Percentiles rank a stretch among this genome's conserved stretches.
Conservation (phyloP, 2,113 vertebrate genomes). For the Antechinus flavipes region DNA sequence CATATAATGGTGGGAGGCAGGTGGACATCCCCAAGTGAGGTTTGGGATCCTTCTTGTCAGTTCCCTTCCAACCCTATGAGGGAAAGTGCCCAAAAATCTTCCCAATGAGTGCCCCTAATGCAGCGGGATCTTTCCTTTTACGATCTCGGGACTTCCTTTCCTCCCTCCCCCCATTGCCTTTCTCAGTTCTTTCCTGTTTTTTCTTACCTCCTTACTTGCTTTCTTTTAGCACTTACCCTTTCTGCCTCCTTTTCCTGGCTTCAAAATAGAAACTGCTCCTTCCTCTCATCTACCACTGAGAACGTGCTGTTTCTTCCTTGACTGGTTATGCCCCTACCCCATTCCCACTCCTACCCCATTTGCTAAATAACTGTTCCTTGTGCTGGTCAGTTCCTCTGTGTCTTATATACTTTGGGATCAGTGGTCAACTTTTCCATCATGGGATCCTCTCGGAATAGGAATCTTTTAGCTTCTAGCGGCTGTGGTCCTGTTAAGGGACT, state of each 20-base stretch:
- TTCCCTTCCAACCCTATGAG: no score
- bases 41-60: background rate
- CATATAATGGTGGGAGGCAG: background rate
- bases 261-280: background rate
- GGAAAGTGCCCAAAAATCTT: background rate
- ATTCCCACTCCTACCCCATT: background rate
- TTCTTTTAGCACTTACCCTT: background rate
- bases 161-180: no score
- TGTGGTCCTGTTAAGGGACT: background rate
- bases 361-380: background rate
- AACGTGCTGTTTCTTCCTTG: no score
- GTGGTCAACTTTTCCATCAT: background rate
- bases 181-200: background rate
- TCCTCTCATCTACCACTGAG: background rate
- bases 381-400: background rate
- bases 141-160: background rate
- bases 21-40: background rate
- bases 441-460: background rate
- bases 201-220: background rate
- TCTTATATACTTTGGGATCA: background rate
- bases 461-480: background rate
- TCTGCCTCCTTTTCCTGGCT: background rate
- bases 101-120: background rate
- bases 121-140: background rate
- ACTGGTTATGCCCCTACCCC: background rate